Conservation (phyloP, 1,140 invertebrate genomes). For the Drosophila seguyi region DNA sequence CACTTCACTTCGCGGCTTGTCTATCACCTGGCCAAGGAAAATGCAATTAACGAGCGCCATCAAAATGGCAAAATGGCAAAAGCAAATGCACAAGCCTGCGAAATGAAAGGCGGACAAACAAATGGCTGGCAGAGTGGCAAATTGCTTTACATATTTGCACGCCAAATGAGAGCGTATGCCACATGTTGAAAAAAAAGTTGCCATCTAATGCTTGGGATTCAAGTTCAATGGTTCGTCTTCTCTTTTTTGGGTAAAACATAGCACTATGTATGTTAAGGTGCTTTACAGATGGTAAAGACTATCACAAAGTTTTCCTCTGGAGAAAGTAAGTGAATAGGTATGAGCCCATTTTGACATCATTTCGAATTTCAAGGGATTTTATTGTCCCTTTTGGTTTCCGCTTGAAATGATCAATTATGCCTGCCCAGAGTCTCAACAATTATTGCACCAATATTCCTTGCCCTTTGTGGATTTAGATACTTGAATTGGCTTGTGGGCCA, state of each 20-base stretch:
- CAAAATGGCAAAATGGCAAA: slow-evolving; percentile 51
- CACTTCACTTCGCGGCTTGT: slow-evolving; percentile 54
- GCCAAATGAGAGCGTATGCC: slow-evolving; percentile 26
- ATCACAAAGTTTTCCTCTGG: neutral
- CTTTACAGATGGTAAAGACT: neutral
- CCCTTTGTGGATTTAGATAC: slow-evolving; percentile 20
- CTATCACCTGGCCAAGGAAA: slow-evolving; percentile 64
- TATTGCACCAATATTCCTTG: slow-evolving; percentile 22
- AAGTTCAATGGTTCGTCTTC: slow-evolving; percentile 4
- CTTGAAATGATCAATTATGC: slow-evolving; percentile 15
- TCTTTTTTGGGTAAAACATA: neutral
- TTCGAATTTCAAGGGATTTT: neutral
- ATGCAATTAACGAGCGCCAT: slow-evolving; percentile 76
- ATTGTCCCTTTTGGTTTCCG: neutral
- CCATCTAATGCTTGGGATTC: slow-evolving; percentile 4
- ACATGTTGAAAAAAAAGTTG: slow-evolving; percentile 2
- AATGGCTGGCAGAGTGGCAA: slow-evolving; percentile 58
- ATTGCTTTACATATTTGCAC: slow-evolving; percentile 56
- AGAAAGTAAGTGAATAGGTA: neutral
- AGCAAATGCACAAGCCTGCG: slow-evolving; percentile 36
- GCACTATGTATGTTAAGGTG: neutral
- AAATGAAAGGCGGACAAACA: slow-evolving; percentile 53
- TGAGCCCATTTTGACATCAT: neutral
- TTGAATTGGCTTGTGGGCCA: slow-evolving; percentile 25
- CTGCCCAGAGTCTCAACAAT: slow-evolving; percentile 1